Percentiles rank a stretch among this genome's conserved stretches.
These are phyloP conservation scores for Theonella swinhoei DNA, from an alignment of 37 sponge, comb jelly and placozoan genomes.

Conservation along the genomic window DNA sequence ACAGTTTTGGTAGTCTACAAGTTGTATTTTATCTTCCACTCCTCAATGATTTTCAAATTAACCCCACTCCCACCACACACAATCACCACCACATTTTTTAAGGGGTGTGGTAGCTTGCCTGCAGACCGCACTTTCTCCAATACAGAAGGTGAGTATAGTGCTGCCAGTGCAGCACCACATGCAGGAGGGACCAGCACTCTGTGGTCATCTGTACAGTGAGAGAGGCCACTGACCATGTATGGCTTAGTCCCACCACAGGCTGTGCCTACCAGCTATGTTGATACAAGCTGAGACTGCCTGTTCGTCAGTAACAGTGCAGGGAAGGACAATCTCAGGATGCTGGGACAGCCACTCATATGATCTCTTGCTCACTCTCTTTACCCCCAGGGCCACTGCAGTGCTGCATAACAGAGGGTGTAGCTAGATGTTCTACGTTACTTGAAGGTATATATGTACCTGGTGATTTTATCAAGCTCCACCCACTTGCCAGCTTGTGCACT, in stretches of 20 bases:
- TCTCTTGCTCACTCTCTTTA: conserved; percentile 63
- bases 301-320: conserved; percentile 70
- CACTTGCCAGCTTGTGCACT: conserved; percentile 64
- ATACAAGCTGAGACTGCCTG: conserved; percentile 85
- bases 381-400: conserved; percentile 83
- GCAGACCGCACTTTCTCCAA: conserved; percentile 39
- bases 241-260: not conserved
- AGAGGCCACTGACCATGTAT: not conserved
- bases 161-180: conserved; percentile 95
- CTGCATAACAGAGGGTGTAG: conserved; percentile 20
- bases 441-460: too few relatives aligned
- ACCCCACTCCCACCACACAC: conserved; percentile 96
- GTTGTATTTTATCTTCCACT: conserved; percentile 68
- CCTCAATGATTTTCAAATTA: conserved; percentile 58
- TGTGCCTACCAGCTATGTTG: conserved; percentile 57
- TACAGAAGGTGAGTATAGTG: conserved; percentile 57
- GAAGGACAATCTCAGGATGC: conserved; percentile 52
- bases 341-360: conserved; percentile 64
- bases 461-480: conserved; percentile 73
- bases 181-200: conserved; percentile 86
- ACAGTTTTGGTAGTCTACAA: too few relatives aligned
- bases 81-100: conserved; percentile 65
- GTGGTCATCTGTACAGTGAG: conserved; percentile 75
- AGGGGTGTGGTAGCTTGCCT: conserved; percentile 47
- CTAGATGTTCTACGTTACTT: too few relatives aligned